Conservation (phyloP, 1,140 invertebrate genomes). For the Chymomyza costata region DNA sequence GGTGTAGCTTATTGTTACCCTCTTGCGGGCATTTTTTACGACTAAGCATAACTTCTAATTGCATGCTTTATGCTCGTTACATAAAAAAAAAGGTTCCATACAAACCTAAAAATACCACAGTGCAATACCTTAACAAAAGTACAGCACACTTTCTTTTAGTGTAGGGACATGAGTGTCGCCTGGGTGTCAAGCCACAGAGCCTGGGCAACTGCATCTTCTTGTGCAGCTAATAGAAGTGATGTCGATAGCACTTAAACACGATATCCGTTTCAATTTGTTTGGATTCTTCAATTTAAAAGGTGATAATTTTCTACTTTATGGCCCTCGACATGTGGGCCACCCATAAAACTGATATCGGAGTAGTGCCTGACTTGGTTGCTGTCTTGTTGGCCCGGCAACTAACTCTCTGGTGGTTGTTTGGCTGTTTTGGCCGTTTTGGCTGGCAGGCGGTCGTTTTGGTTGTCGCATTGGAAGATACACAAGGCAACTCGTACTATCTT, state of each 20-base stretch:
- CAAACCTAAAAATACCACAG: no score
- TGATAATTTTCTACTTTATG: conserved; percentile 76
- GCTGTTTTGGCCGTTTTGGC: background rate
- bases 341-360: conserved; percentile 75
- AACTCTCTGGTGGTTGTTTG: conserved; percentile 7
- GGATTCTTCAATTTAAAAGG: conserved; percentile 76
- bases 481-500: conserved; percentile 38
- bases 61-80: no score
- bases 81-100: no score
- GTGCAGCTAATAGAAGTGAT: conserved; percentile 70
- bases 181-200: conserved; percentile 19
- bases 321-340: conserved; percentile 75
- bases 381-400: conserved; percentile 10
- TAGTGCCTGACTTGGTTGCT: conserved; percentile 38
- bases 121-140: no score
- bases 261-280: conserved; percentile 76
- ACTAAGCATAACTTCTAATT: no score
- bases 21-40: no score
- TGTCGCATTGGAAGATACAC: no score
- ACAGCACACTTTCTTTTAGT: no score
- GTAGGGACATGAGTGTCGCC: conserved; percentile 27
- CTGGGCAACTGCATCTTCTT: background rate
- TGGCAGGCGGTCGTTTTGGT: conserved; percentile 27
- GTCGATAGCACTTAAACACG: conserved; percentile 75
- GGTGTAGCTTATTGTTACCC: no score